phyloP scores from a whole-genome alignment of 2,113 vertebrate species.

The Cygnus buccinator region DNA sequence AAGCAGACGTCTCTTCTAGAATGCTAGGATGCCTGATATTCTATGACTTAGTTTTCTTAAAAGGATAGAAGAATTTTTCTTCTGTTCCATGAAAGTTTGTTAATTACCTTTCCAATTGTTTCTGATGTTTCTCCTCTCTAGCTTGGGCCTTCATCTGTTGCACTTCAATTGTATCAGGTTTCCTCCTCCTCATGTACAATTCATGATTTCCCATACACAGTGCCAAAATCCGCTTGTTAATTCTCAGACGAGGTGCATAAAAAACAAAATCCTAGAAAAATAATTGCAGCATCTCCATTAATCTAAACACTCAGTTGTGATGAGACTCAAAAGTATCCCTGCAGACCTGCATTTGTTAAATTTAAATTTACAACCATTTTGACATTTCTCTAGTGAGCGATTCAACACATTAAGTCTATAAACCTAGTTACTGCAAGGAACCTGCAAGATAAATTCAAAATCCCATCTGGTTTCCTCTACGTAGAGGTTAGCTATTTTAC shows the following conservation, averaged over 20 bases:
- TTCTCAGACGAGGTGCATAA: constrained; percentile 95
- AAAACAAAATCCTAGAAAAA: constrained; percentile 94
- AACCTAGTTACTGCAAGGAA: neutral
- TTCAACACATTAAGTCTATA: neutral
- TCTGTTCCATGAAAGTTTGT: constrained; percentile 14
- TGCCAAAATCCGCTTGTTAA: constrained; percentile 96
- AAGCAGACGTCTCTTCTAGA: neutral
- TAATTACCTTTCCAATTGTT: constrained; percentile 93
- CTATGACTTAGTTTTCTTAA: neutral
- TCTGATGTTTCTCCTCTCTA: constrained; percentile 97
- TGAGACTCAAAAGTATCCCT: neutral
- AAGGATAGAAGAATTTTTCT: neutral
- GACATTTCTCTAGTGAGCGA: neutral
- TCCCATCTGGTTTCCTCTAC: neutral
- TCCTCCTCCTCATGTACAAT: constrained; percentile 96
- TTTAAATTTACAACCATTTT: neutral
- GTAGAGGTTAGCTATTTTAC: neutral
- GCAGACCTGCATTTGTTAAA: neutral
- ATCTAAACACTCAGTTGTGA: neutral
- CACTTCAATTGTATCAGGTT: constrained; percentile 98
- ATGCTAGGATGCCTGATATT: neutral
- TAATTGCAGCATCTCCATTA: neutral
- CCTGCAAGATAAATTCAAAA: neutral
- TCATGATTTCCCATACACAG: constrained; percentile 99
- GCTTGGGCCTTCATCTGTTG: constrained; percentile 99